Base-by-base conservation (phyloP, 2,888 invertebrate species). In the Amphipyra berbera region DNA sequence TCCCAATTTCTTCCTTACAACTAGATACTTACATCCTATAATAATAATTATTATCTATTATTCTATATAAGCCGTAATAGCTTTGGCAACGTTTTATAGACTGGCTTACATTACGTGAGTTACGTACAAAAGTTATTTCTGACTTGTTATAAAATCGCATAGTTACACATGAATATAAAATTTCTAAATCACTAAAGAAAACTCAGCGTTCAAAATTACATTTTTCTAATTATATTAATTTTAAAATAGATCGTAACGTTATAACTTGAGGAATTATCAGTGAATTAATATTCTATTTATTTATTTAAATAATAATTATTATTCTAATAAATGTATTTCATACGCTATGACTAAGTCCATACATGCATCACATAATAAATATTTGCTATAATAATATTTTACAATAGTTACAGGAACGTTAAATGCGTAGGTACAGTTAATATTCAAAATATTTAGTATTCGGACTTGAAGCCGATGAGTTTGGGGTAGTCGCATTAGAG, bases 1-100 rank as follows among this genome's bases (percentile, higher is more conserved):
- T 94, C 94, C 94, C 94, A 83, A 90, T 89, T 88, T 88, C 77
- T 82, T 79, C 81, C 79, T 85, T 73, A 77, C 48, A 38, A 58
- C 62, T 73, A 81, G 54, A 62, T 68, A 61, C 62, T 78, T 78
- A 81, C 54, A 50, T 62, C 68, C 42, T 75, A 73, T 60, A 57
- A 54, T 58, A 60, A 60, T 65, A 59, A 46, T 71, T 38, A 42
- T 14, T 41, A 60, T 52, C 30, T 59, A 49, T 48, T 46, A 55
- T 54, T 60, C 60, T 71, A 58, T 64, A 61, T 33, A 80, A 82
- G 71, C 75, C 54, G 60, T 62, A 21, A 45, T 56, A 71, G 60
- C 76, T 81, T 86, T 86, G 85, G 85, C 85, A 85, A 81, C 78
- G 54, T 74, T 74, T 69, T 72, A 61, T 59, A 70, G 60, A 69